Base-by-base conservation (phyloP, 2,888 invertebrate species). In the Protophormia terraenovae region DNA sequence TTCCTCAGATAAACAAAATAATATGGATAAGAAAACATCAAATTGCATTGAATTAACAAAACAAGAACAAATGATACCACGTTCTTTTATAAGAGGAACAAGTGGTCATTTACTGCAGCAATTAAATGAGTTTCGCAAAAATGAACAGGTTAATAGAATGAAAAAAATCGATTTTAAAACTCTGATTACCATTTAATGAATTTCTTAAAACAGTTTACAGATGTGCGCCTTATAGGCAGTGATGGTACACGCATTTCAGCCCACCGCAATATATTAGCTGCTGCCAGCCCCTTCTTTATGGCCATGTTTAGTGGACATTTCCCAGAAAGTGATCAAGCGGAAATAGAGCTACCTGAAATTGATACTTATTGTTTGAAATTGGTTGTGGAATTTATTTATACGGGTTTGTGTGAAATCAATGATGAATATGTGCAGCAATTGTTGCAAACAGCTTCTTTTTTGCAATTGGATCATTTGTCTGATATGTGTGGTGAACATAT, bases 301-400 rank as follows among this genome's bases (percentile, higher is more conserved):
- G 87, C 89, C 45, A 89, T 90, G 89, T 89, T 90, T 47, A 87
- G 87, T 47, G 89, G 90, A 14, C 83, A 86, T 53, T 90, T 90
- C 80, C 86, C 88, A 5, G 90, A 90, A 76, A 88, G 88, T 8
- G 83, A 84, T 38, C 87, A 89, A 71, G 76, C 84, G 1, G 88
- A 89, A 87, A 87, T 90, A 8, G 58, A 84, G 2, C 76, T 90
- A 0, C 87, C 89, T 1, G 88, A 89, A 64, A 83, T 90, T 8
- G 89, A 89, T 75, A 79, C 84, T 0, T 75, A 84, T 3, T 87
- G 87, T 14, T 71, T 90, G 58, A 71, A 88, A 58, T 38, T 87
- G 58, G 80, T 89, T 12, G 86, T 90, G 38, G 88, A 89, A 38
- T 90, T 88, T 35, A 86, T 90, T 8, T 90, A 90, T 76, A 89